Conservation (phyloP, 2,888 invertebrate genomes). For the Mythimna loreyi region DNA sequence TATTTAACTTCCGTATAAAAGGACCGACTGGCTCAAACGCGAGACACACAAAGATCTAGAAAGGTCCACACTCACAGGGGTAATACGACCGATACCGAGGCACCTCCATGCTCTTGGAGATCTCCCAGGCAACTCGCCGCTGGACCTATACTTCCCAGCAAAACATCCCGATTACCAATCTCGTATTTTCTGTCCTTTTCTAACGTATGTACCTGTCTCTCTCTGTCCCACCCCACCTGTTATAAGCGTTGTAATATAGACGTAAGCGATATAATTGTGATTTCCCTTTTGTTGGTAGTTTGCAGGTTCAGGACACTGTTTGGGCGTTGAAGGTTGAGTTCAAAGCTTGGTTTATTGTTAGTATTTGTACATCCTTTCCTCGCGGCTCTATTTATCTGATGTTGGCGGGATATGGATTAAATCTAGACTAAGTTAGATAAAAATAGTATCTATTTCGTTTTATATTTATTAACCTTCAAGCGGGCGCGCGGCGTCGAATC, state of each 20-base stretch:
- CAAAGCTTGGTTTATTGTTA: conserved; percentile 18
- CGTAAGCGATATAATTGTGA: conserved; percentile 78
- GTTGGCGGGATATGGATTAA: neutral
- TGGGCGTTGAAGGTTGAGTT: conserved; percentile 24
- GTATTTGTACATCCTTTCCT: neutral
- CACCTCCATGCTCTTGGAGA: conserved; percentile 88
- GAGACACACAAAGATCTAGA: conserved; percentile 48
- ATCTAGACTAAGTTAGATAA: neutral
- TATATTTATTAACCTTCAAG: no score
- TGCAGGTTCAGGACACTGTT: conserved; percentile 59
- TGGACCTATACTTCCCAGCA: conserved; percentile 74
- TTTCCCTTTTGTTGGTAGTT: conserved; percentile 66
- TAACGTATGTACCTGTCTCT: conserved; percentile 56
- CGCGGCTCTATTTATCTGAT: neutral
- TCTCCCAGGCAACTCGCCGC: conserved; percentile 88
- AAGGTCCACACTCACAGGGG: conserved; percentile 85
- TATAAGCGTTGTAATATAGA: conserved; percentile 73
- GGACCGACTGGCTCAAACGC: conserved; percentile 34
- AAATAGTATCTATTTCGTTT: neutral
- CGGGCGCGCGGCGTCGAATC: no score
- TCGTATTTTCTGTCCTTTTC: conserved; percentile 58
- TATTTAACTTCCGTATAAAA: conserved; percentile 6
- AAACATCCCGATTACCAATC: conserved; percentile 66
- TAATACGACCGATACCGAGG: conserved; percentile 88
- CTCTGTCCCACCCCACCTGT: conserved; percentile 79